Evolutionary conservation across 2,888 invertebrate species (phyloP).

Genomic region (Neelides folsomi): DNA sequence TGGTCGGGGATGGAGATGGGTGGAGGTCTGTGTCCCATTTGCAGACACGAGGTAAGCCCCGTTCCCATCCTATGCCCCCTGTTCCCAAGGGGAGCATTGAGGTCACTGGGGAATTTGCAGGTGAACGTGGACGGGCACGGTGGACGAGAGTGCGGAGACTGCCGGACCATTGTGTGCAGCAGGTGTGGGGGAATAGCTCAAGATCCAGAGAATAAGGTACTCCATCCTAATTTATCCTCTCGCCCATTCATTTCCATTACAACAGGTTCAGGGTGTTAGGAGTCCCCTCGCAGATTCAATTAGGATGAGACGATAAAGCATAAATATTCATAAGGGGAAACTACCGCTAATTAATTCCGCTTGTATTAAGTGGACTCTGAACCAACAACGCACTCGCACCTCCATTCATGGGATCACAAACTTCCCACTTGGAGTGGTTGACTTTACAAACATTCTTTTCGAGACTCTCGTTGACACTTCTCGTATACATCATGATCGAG

Average conservation of each 20-base stretch:
- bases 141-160: constrained; percentile 35
- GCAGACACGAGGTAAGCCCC: no score
- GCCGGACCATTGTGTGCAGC: constrained; percentile 35
- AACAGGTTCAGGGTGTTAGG: no score
- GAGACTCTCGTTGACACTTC: no score
- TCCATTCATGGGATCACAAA: background rate
- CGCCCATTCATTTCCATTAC: background rate
- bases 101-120: background rate
- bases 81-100: background rate
- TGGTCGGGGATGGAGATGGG: no score
- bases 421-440: no score
- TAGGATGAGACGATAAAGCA: background rate
- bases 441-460: no score
- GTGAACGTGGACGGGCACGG: constrained; percentile 20
- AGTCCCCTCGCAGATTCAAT: background rate
- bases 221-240: background rate
- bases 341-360: background rate
- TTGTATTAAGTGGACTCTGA: background rate
- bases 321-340: background rate
- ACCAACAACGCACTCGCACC: background rate
- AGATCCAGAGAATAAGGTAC: constrained; percentile 34
- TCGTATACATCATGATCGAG: no score
- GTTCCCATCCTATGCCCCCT: no score
- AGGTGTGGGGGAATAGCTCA: constrained; percentile 35
- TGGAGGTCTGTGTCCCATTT: no score